Percentiles rank a stretch among this genome's conserved stretches.
Conservation (phyloP, 2,113 vertebrate species). For the Pelusios castaneus region DNA sequence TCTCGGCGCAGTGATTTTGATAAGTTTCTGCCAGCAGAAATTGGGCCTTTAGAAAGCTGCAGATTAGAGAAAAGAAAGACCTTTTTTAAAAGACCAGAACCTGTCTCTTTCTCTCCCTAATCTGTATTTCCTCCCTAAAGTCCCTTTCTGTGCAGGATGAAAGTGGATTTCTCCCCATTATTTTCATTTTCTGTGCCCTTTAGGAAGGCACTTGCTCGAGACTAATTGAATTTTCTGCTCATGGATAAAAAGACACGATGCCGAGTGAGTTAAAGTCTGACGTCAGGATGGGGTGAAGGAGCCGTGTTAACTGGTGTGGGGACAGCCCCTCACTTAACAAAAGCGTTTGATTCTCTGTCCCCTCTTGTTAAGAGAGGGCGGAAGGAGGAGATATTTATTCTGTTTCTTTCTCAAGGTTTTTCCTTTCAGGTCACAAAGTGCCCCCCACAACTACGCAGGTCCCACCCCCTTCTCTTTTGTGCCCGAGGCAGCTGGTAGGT, state of each 20-base stretch:
- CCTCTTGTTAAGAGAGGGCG: slow-evolving; percentile 73
- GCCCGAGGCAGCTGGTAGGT: slow-evolving; percentile 76
- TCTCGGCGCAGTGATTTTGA: background rate
- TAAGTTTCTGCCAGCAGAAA: background rate
- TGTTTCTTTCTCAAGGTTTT: slow-evolving; percentile 71
- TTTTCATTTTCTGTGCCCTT: slow-evolving; percentile 71
- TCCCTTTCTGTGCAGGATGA: slow-evolving; percentile 62
- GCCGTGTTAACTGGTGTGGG: slow-evolving; percentile 75
- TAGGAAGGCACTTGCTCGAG: slow-evolving; percentile 82
- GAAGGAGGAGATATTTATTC: slow-evolving; percentile 74
- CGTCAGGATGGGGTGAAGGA: slow-evolving; percentile 64
- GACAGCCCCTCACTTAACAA: slow-evolving; percentile 75
- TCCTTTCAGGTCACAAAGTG: slow-evolving; percentile 75
- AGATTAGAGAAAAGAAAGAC: background rate
- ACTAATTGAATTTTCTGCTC: slow-evolving; percentile 88
- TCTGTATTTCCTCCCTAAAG: slow-evolving; percentile 51
- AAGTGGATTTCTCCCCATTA: slow-evolving; percentile 66
- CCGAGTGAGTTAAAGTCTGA: slow-evolving; percentile 67
- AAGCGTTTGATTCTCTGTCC: slow-evolving; percentile 71
- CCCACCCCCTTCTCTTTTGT: slow-evolving; percentile 60
- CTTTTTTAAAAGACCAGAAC: slow-evolving; percentile 40
- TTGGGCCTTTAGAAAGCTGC: background rate
- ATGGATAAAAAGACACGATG: slow-evolving; percentile 69
- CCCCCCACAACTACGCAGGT: slow-evolving; percentile 56
- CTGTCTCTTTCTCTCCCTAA: slow-evolving; percentile 64